Conservation (phyloP, 2,888 invertebrate species). For the Cephus pygmeus region DNA sequence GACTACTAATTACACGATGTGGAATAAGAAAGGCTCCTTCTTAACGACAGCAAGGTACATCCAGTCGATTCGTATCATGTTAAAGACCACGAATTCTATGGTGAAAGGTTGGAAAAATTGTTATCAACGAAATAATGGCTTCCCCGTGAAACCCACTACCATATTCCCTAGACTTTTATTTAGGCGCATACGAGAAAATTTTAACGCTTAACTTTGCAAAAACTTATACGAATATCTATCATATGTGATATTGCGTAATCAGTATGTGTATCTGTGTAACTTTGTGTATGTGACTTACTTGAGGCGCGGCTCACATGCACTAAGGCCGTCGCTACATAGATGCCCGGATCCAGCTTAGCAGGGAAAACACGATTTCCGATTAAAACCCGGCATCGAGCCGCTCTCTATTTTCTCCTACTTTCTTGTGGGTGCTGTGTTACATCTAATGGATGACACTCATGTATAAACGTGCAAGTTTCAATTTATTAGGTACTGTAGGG, state of each 20-base stretch:
- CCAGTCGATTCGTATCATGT: neutral
- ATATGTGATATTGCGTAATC: neutral
- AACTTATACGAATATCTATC: neutral
- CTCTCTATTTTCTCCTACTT: constrained; percentile 41
- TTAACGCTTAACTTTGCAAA: neutral
- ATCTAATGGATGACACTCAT: constrained; percentile 36
- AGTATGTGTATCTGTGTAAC: neutral
- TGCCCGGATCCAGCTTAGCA: constrained; percentile 62
- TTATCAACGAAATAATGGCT: no score
- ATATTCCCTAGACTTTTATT: no score
- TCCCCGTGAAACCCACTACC: no score
- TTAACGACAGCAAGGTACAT: neutral
- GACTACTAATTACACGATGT: neutral
- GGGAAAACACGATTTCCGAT: constrained; percentile 54
- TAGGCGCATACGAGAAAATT: neutral
- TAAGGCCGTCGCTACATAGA: constrained; percentile 61
- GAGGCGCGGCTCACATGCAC: constrained; percentile 57
- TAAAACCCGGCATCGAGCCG: constrained; percentile 51
- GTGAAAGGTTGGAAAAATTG: no score
- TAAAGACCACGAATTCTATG: no score
- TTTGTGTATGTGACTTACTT: constrained; percentile 52
- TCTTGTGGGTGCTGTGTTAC: constrained; percentile 43
- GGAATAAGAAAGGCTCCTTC: neutral
- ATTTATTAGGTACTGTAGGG: neutral
- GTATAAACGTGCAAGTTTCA: constrained; percentile 27